Evolutionary conservation across 2,113 vertebrate species (phyloP).

Genomic region (Aspiorhynchus laticeps): DNA sequence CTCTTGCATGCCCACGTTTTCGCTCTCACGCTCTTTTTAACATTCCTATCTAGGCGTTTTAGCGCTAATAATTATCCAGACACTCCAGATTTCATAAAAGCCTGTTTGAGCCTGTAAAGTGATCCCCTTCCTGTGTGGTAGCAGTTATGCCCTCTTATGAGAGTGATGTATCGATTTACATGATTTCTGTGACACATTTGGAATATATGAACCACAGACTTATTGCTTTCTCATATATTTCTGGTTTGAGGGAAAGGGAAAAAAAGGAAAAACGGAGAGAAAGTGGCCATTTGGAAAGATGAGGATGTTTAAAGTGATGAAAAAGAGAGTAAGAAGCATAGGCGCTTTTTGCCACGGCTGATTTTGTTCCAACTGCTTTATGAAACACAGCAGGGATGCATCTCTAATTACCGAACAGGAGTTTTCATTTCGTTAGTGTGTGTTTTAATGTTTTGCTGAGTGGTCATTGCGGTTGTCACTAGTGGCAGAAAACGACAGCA

Average conservation of each 20-base stretch:
- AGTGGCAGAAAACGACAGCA: not conserved
- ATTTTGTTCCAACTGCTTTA: not conserved
- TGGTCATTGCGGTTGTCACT: not conserved
- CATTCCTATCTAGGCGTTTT: constrained; percentile 51
- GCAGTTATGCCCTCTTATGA: constrained; percentile 16
- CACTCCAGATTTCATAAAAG: constrained; percentile 51
- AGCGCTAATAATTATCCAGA: constrained; percentile 53
- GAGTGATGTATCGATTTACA: constrained; percentile 57
- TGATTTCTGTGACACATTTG: constrained; percentile 52
- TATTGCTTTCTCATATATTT: not conserved
- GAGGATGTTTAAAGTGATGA: constrained; percentile 6
- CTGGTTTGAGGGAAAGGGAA: not conserved
- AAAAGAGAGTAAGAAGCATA: not conserved
- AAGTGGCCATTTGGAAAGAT: not conserved
- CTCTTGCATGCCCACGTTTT: not conserved
- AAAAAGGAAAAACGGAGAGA: not conserved
- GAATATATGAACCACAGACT: constrained; percentile 1
- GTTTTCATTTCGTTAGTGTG: not conserved
- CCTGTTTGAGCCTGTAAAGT: constrained; percentile 56
- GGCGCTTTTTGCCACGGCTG: not conserved
- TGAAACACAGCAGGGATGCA: not conserved
- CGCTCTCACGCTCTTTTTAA: constrained; percentile 44
- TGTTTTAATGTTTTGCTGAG: constrained; percentile 18
- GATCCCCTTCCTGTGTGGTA: constrained; percentile 47
- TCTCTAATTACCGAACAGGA: constrained; percentile 10